Conservation (phyloP, 2,797 vertebrate species). For the Alosa sapidissima region DNA sequence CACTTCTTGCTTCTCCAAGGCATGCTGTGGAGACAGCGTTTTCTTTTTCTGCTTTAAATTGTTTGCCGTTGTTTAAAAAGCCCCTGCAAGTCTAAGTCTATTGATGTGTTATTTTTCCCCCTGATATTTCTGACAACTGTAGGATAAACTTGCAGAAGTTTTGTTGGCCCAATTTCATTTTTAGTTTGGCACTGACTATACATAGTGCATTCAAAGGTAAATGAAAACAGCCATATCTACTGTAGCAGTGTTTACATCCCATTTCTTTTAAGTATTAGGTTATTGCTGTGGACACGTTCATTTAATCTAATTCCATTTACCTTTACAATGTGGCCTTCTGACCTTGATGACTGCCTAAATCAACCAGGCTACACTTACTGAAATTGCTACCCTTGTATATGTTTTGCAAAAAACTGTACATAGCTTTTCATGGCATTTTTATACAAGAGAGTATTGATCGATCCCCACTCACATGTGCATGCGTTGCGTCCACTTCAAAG, state of each 20-base stretch:
- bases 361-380: background rate
- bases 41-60: background rate
- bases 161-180: background rate
- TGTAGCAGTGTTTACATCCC: background rate
- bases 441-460: constrained; percentile 17
- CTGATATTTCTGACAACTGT: background rate
- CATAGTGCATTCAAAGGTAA: background rate
- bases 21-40: constrained; percentile 6
- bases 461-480: background rate
- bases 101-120: background rate
- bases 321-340: background rate
- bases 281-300: background rate
- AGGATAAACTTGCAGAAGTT: background rate
- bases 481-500: background rate
- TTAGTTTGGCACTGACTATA: background rate
- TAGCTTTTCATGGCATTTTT: constrained; percentile 14
- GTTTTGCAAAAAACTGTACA: constrained; percentile 7
- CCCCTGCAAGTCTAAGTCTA: background rate
- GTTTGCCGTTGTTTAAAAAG: background rate
- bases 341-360: constrained; percentile 13
- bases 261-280: background rate
- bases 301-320: background rate
- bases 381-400: constrained; percentile 10
- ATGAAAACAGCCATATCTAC: background rate
- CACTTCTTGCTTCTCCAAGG: constrained; percentile 34